Conservation (phyloP, 2,888 invertebrate species). For the Cantharis rustica region DNA sequence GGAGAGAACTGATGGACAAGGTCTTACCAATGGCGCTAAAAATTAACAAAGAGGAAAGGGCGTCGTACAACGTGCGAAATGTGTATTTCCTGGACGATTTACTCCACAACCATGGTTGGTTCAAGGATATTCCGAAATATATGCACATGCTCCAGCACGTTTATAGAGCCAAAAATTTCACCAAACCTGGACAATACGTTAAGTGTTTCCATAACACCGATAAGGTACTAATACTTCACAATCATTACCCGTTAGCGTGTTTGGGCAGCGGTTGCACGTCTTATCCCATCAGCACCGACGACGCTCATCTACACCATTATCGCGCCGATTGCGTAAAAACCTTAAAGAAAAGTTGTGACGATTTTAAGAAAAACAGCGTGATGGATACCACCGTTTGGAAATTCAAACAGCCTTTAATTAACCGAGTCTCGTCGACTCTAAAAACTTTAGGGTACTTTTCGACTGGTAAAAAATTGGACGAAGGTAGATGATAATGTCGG, state of each 20-base stretch:
- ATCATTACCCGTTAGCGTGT: constrained; percentile 75
- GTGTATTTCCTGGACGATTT: constrained; percentile 92
- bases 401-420: constrained; percentile 73
- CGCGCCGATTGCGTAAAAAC: constrained; percentile 85
- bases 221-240: constrained; percentile 81
- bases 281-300: constrained; percentile 74
- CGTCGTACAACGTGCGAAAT: constrained; percentile 87
- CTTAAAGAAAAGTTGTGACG: constrained; percentile 77
- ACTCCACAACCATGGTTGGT: constrained; percentile 78
- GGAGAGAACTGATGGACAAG: constrained; percentile 79
- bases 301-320: constrained; percentile 89
- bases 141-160: constrained; percentile 90
- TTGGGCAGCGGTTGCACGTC: constrained; percentile 68
- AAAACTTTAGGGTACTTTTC: constrained; percentile 70
- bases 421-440: constrained; percentile 69
- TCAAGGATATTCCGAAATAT: constrained; percentile 74
- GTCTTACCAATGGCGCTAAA: constrained; percentile 69
- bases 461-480: constrained; percentile 14
- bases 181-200: constrained; percentile 85
- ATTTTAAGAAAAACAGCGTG: constrained; percentile 75
- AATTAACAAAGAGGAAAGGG: constrained; percentile 66
- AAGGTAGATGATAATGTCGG: constrained; percentile 10
- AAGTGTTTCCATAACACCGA: constrained; percentile 90
- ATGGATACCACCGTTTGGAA: constrained; percentile 82
- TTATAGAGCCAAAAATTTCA: constrained; percentile 82